These are phyloP conservation scores for Hoplostethus atlanticus DNA, from an alignment of 2,797 vertebrate genomes.

Conservation along the genomic window DNA sequence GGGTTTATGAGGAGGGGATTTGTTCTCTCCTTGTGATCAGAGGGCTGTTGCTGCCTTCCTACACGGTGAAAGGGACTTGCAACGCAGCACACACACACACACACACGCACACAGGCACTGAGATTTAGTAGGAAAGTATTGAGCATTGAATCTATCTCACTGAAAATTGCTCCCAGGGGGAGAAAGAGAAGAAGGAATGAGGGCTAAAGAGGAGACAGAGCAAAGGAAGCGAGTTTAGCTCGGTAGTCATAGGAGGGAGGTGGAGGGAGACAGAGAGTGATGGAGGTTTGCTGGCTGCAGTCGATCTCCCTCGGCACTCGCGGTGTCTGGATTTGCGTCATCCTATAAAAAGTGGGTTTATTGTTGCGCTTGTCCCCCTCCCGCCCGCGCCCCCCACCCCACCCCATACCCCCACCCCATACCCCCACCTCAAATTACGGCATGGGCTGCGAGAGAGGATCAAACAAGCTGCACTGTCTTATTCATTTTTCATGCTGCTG, in stretches of 20 bases:
- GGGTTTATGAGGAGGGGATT: slow-evolving; percentile 66
- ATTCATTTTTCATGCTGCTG: slow-evolving; percentile 68
- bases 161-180: slow-evolving; percentile 64
- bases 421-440: slow-evolving; percentile 49
- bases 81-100: background rate
- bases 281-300: slow-evolving; percentile 12
- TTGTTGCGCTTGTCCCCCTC: background rate
- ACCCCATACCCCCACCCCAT: slow-evolving; percentile 12
- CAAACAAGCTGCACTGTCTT: slow-evolving; percentile 57
- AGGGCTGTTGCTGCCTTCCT: slow-evolving; percentile 51
- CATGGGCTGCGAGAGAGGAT: slow-evolving; percentile 50
- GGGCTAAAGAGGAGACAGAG: slow-evolving; percentile 39
- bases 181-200: slow-evolving; percentile 17
- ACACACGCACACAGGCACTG: slow-evolving; percentile 9
- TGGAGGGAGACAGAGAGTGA: background rate
- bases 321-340: slow-evolving; percentile 37
- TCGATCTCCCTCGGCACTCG: background rate
- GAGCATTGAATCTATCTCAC: slow-evolving; percentile 58
- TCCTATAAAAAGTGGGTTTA: slow-evolving; percentile 46
- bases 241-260: slow-evolving; percentile 7
- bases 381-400: background rate
- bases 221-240: slow-evolving; percentile 34
- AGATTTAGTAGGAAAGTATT: slow-evolving; percentile 71
- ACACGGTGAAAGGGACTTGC: slow-evolving; percentile 50
- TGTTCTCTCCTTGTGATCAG: slow-evolving; percentile 66